Conservation (phyloP, 64 coral and sea anemone species). For the Platygyra sinensis region DNA sequence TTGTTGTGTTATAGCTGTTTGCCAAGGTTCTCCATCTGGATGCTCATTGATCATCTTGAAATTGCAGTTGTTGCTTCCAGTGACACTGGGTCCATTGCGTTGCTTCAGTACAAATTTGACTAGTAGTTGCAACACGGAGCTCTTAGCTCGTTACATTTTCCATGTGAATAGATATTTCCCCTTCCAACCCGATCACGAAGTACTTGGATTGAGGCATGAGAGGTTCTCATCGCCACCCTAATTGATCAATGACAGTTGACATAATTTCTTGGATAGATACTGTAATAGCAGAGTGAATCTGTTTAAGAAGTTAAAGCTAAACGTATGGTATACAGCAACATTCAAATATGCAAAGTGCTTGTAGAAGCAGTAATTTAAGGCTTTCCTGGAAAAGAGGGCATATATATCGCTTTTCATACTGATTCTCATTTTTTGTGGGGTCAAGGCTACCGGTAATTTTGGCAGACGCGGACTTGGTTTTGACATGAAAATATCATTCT, state of each 20-base stretch:
- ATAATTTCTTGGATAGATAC: neutral
- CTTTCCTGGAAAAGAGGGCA: no score
- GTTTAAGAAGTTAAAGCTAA: no score
- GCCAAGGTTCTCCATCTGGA: conserved; percentile 74
- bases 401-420: no score
- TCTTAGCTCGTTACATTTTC: conserved; percentile 75
- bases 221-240: conserved; percentile 94
- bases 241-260: neutral
- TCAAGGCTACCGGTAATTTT: no score
- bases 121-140: conserved; percentile 72
- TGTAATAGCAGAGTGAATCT: no score
- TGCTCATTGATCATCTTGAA: conserved; percentile 48
- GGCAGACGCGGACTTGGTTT: no score
- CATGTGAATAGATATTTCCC: conserved; percentile 87
- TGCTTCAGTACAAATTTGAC: conserved; percentile 34
- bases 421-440: no score
- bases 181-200: conserved; percentile 85
- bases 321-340: no score
- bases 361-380: no score
- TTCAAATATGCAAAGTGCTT: no score
- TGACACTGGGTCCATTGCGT: conserved; percentile 21
- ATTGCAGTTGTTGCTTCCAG: conserved; percentile 37
- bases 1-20: no score
- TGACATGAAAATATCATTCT: no score
- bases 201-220: conserved; percentile 97